Base-by-base conservation (phyloP, 2,797 vertebrate species). In the Gallinago stenura region DNA sequence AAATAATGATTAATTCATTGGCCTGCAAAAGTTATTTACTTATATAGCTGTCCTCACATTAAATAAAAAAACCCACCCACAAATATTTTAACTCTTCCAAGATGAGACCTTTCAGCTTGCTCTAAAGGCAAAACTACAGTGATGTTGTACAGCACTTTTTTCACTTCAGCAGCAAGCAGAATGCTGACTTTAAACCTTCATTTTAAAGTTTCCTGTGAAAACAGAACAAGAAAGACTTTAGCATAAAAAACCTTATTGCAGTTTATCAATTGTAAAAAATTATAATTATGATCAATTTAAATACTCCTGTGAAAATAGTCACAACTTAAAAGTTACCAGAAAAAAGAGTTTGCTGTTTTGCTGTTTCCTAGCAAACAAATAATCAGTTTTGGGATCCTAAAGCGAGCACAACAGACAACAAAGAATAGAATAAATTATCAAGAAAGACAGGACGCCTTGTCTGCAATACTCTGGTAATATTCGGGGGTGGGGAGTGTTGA, bases 331-430 rank as follows among this genome's bases (percentile, higher is more conserved):
- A 50, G 4, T 14, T 30, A 61, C 14, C 71, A 78, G 22, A 65
- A 75, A 61, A 79, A 31, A 7, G 8, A 62, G 8, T 26, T 6
- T 25, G 48, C 6, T 45, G 33, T 9, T 82, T 85, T 87, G 56
- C 10, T 21, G 18, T 33, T 69, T 65, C 41, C 20, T 22, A 56
- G 48, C 5, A 66, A 62, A 68, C 5, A 70, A 64, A 51, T 25
- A 39, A 57, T 19, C 31, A 39, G 41, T 26, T 84, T 45, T 56
- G n/a, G 8, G 30, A 80, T 58, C 21, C 60, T 57, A 53, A 53
- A 54, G 35, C 0, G 2, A 4, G 0, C 0, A 0, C 31, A 66
- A 45, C 6, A 64, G 41, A 70, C 8, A 45, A 39, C 26, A 76
- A 92, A 68, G 17, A 19, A 50, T 0, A n/a, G 5, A 4, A 13